These are phyloP conservation scores for Lacanobia oleracea DNA, from an alignment of 2,888 invertebrate species.

Conservation along the genomic window DNA sequence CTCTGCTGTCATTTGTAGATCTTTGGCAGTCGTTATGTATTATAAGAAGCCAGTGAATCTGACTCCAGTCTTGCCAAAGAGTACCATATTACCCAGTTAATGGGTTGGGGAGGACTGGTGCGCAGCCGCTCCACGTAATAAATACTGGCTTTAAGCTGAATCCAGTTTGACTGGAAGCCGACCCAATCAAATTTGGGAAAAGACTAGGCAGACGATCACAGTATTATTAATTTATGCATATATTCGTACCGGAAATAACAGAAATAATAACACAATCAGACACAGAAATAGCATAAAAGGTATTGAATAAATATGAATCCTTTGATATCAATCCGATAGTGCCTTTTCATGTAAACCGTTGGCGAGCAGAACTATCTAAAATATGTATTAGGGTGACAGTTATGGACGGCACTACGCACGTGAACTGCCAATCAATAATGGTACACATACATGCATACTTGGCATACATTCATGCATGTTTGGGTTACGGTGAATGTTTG, in stretches of 20 bases:
- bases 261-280: neutral
- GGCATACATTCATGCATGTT: conserved; percentile 1
- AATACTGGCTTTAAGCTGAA: too few relatives aligned
- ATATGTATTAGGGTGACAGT: conserved; percentile 45
- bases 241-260: neutral
- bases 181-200: too few relatives aligned
- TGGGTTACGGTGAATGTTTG: neutral
- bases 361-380: conserved; percentile 37
- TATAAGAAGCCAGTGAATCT: too few relatives aligned
- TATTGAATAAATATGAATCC: conserved; percentile 1
- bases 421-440: conserved; percentile 54
- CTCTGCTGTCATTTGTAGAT: too few relatives aligned
- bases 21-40: too few relatives aligned
- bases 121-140: too few relatives aligned
- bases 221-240: too few relatives aligned
- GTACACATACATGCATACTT: neutral
- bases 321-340: conserved; percentile 16
- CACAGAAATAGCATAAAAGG: neutral
- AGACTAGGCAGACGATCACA: too few relatives aligned
- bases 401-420: conserved; percentile 41
- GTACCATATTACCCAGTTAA: too few relatives aligned
- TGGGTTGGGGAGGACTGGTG: too few relatives aligned
- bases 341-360: conserved; percentile 42
- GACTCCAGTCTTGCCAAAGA: too few relatives aligned
- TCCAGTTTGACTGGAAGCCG: too few relatives aligned